Evolutionary conservation across 2,797 vertebrate genomes (phyloP).

Genomic region (Typhlichthys eigenmanni): DNA sequence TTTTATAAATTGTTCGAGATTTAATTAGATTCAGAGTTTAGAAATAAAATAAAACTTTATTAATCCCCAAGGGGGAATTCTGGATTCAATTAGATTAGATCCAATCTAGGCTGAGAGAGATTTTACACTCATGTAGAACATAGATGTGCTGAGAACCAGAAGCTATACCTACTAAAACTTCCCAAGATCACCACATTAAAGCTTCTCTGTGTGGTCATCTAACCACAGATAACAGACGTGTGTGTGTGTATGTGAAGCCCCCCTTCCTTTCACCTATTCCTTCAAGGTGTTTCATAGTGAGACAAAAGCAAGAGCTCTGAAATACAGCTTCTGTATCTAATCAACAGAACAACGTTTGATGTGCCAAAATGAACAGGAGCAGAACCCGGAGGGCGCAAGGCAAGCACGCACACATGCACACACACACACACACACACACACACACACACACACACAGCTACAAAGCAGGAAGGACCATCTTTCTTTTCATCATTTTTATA

Average conservation of each 20-base stretch:
- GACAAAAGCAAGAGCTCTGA: constrained; percentile 40
- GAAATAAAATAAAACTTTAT: constrained; percentile 28
- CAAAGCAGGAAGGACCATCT: constrained; percentile 60
- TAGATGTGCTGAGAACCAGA: constrained; percentile 53
- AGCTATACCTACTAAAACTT: constrained; percentile 55
- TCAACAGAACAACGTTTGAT: constrained; percentile 66
- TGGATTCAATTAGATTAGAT: too few species aligned
- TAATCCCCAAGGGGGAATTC: neutral
- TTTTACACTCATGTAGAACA: too few species aligned
- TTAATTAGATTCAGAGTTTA: too few species aligned
- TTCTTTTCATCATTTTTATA: constrained; percentile 78
- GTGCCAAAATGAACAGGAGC: constrained; percentile 56
- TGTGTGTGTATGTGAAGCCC: neutral
- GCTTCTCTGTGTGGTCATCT: constrained; percentile 41
- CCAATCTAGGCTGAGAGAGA: too few species aligned
- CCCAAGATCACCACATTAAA: constrained; percentile 58
- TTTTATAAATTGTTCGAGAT: too few species aligned
- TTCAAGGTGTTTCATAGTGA: constrained; percentile 41
- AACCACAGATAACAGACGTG: constrained; percentile 30
- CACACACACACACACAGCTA: neutral
- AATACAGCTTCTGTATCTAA: constrained; percentile 56
- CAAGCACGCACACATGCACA: constrained; percentile 10
- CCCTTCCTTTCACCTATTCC: constrained; percentile 10
- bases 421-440: too few species aligned
- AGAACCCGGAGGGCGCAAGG: constrained; percentile 31